phyloP scores from a whole-genome alignment of 2,888 invertebrate genomes.

The Conops quadrifasciatus region DNA sequence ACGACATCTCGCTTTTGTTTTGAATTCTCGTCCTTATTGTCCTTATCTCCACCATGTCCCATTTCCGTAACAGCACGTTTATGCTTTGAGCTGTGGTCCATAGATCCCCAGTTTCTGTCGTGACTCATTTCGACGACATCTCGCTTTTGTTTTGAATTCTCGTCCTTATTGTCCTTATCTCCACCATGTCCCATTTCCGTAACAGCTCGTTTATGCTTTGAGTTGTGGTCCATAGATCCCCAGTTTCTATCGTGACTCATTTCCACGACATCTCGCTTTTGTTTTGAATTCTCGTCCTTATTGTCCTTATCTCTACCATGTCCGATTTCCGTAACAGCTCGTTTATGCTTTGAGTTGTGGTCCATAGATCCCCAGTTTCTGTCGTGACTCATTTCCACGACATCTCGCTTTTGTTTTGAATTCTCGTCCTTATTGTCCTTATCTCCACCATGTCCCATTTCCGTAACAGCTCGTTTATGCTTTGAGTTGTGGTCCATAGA shows the following conservation, averaged over 20 bases:
- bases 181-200: neutral
- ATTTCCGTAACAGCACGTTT: neutral
- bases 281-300: neutral
- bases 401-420: neutral
- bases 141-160: neutral
- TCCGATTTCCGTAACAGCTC: neutral
- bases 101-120: neutral
- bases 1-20: neutral
- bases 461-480: neutral
- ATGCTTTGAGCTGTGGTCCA: neutral
- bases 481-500: neutral
- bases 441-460: neutral
- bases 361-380: neutral
- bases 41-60: neutral
- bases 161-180: neutral
- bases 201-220: neutral
- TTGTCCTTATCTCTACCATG: neutral
- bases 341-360: neutral
- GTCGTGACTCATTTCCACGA: neutral
- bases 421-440: slow-evolving; percentile 7
- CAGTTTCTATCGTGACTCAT: neutral
- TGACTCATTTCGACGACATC: neutral
- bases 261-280: neutral
- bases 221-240: neutral
- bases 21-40: neutral